These are phyloP conservation scores for Anorthoa munda DNA, from an alignment of 2,888 invertebrate species.

Conservation along the genomic window DNA sequence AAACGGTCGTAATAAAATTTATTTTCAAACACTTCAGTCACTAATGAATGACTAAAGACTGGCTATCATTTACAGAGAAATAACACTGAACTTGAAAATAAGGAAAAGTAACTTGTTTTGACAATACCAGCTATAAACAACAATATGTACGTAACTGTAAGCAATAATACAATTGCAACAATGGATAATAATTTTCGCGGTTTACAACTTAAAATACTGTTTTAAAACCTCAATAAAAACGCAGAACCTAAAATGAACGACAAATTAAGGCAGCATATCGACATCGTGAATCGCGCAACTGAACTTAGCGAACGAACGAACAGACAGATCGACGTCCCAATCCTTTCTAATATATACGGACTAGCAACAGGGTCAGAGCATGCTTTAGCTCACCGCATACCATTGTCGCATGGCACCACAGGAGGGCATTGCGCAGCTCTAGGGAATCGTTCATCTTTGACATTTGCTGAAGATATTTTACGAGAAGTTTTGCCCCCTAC, in stretches of 20 bases:
- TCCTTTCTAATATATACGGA: conserved; percentile 67
- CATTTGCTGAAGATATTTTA: background rate
- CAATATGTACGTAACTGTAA: background rate
- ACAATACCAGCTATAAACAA: background rate
- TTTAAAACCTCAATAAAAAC: background rate
- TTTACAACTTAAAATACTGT: background rate
- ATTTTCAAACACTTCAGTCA: background rate
- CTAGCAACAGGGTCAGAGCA: conserved; percentile 63
- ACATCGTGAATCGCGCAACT: conserved; percentile 52
- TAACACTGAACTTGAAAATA: conserved; percentile 22
- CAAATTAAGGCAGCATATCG: conserved; percentile 41
- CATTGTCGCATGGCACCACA: conserved; percentile 73
- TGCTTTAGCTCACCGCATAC: conserved; percentile 69
- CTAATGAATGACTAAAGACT: conserved; percentile 25
- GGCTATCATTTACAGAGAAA: background rate
- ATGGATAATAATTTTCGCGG: background rate
- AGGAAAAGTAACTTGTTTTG: conserved; percentile 6
- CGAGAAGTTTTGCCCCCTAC: background rate
- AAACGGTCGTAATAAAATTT: conserved; percentile 6
- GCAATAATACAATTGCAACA: background rate
- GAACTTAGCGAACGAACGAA: conserved; percentile 19
- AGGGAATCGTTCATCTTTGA: conserved; percentile 13
- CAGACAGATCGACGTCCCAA: conserved; percentile 60
- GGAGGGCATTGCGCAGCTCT: conserved; percentile 63
- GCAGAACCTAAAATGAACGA: background rate